Conservation (phyloP, 2,888 invertebrate genomes). For the Stegana nigrithorax region DNA sequence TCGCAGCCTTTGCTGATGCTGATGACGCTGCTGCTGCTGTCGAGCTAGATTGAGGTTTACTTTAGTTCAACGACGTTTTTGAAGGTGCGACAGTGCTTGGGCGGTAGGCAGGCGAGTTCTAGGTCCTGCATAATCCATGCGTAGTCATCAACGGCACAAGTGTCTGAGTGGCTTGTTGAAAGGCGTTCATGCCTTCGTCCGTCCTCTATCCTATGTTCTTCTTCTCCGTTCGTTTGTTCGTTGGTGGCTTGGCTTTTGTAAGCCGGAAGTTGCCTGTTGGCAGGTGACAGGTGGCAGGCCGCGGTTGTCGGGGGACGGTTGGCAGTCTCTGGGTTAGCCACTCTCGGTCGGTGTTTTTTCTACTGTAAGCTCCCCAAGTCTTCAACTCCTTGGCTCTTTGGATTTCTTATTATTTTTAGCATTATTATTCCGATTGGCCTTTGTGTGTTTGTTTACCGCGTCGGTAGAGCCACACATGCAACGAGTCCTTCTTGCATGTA, state of each 20-base stretch:
- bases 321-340: too few relatives aligned
- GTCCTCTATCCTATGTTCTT: too few relatives aligned
- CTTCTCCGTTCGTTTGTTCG: too few relatives aligned
- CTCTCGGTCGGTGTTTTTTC: too few relatives aligned
- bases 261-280: too few relatives aligned
- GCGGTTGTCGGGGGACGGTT: too few relatives aligned
- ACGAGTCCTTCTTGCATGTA: neutral
- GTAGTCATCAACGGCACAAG: conserved; percentile 50
- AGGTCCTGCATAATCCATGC: conserved; percentile 55
- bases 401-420: neutral
- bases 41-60: conserved; percentile 58
- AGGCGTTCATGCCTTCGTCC: too few relatives aligned
- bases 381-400: conserved; percentile 9
- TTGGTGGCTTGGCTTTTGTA: too few relatives aligned
- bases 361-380: neutral
- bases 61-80: conserved; percentile 28
- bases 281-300: too few relatives aligned
- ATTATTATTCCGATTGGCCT: neutral
- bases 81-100: neutral
- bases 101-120: neutral
- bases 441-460: neutral
- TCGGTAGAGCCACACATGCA: neutral
- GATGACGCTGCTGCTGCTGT: conserved; percentile 23
- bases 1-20: conserved; percentile 19
- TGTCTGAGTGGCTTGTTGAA: conserved; percentile 17